phyloP scores from a whole-genome alignment of 2,888 invertebrate species.

The Thera britannica region DNA sequence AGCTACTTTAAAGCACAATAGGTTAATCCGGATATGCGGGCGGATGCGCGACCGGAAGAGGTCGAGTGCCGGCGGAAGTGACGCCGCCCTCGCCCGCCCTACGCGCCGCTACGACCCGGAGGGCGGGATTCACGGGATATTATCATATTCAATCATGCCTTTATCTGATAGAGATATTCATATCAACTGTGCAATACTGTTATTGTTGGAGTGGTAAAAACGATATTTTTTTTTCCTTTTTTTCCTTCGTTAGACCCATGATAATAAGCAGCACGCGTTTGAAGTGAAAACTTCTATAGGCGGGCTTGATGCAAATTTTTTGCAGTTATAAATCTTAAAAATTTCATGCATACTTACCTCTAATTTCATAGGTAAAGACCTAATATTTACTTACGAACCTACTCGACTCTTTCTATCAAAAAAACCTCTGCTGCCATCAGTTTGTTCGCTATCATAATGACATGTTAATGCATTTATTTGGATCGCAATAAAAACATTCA shows the following conservation, averaged over 20 bases:
- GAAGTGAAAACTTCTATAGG: too few species aligned
- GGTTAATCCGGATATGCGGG: conserved; percentile 63
- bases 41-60: conserved; percentile 76
- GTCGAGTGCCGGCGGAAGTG: conserved; percentile 56
- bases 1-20: conserved; percentile 17
- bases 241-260: too few species aligned
- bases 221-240: too few species aligned
- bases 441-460: too few species aligned
- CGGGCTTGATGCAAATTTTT: too few species aligned
- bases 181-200: conserved; percentile 11
- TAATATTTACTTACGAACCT: too few species aligned
- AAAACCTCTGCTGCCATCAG: too few species aligned
- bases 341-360: too few species aligned
- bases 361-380: too few species aligned
- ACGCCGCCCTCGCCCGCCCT: conserved; percentile 29
- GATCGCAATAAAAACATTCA: background rate
- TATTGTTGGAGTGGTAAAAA: background rate
- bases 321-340: too few species aligned
- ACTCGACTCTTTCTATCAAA: too few species aligned
- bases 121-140: conserved; percentile 28
- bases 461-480: background rate
- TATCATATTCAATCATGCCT: conserved; percentile 27
- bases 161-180: conserved; percentile 15
- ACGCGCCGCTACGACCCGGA: conserved; percentile 26
- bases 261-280: too few species aligned